These are phyloP conservation scores for Morone chrysops DNA, from an alignment of 2,113 vertebrate species.

Conservation along the genomic window DNA sequence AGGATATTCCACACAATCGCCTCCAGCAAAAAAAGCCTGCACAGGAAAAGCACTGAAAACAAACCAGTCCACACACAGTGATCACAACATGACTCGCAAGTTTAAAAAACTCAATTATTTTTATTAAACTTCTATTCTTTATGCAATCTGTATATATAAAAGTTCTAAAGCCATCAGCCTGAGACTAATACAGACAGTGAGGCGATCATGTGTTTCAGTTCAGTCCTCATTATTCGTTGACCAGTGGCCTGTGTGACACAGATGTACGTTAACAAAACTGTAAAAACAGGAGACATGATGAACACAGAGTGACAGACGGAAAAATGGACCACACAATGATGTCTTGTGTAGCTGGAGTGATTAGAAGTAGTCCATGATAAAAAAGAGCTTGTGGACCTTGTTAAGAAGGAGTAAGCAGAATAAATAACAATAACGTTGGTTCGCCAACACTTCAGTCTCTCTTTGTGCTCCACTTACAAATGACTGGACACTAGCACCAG, in stretches of 20 bases:
- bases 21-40: neutral
- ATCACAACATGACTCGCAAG: slow-evolving; percentile 37
- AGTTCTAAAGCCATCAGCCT: slow-evolving; percentile 83
- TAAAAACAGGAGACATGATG: slow-evolving; percentile 66
- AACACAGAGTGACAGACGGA: slow-evolving; percentile 49
- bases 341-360: slow-evolving; percentile 60
- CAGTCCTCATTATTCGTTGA: slow-evolving; percentile 70
- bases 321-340: slow-evolving; percentile 28
- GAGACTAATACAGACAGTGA: slow-evolving; percentile 80
- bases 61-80: neutral
- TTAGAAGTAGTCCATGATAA: slow-evolving; percentile 64
- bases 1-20: neutral
- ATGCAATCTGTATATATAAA: slow-evolving; percentile 85
- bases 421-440: slow-evolving; percentile 76
- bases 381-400: slow-evolving; percentile 47
- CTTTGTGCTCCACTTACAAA: slow-evolving; percentile 51
- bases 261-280: slow-evolving; percentile 60
- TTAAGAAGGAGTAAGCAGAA: slow-evolving; percentile 60
- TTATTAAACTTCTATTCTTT: slow-evolving; percentile 86
- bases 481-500: slow-evolving; percentile 43
- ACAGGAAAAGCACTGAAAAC: neutral
- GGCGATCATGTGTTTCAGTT: slow-evolving; percentile 64
- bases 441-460: slow-evolving; percentile 47
- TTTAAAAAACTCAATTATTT: slow-evolving; percentile 79
- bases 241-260: slow-evolving; percentile 54